Evolutionary conservation across 35 echinoderm and acorn worm species (phyloP).

Genomic region (Lytechinus variegatus): DNA sequence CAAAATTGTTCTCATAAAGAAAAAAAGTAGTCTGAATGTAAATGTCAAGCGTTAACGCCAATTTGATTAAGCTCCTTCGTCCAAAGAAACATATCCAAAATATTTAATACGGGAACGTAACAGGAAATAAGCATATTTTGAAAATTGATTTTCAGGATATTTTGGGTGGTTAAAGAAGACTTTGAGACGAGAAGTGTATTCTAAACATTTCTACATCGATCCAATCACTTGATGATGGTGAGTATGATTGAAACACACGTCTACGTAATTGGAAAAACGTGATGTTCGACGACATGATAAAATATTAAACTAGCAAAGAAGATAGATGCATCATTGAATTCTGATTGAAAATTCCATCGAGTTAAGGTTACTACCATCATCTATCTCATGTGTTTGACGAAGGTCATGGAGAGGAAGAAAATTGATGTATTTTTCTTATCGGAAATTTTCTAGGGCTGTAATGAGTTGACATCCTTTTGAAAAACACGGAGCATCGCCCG

Average conservation of each 20-base stretch:
- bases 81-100: background rate
- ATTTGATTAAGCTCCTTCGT: background rate
- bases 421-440: background rate
- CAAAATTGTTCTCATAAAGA: background rate
- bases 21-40: background rate
- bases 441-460: background rate
- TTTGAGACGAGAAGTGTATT: background rate
- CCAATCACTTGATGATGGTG: background rate
- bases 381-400: background rate
- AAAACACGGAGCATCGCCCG: background rate
- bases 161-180: background rate
- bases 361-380: background rate
- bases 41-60: background rate
- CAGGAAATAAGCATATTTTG: background rate
- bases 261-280: constrained; percentile 5
- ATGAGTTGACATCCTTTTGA: background rate
- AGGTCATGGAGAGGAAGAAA: background rate
- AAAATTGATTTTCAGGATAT: background rate
- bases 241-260: background rate
- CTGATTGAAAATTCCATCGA: background rate
- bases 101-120: background rate
- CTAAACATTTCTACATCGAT: background rate
- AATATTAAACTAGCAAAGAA: constrained; percentile 7
- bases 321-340: background rate
- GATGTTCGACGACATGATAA: background rate